Base-by-base conservation (phyloP, 2,888 invertebrate genomes). In the Eupeodes latifasciatus region DNA sequence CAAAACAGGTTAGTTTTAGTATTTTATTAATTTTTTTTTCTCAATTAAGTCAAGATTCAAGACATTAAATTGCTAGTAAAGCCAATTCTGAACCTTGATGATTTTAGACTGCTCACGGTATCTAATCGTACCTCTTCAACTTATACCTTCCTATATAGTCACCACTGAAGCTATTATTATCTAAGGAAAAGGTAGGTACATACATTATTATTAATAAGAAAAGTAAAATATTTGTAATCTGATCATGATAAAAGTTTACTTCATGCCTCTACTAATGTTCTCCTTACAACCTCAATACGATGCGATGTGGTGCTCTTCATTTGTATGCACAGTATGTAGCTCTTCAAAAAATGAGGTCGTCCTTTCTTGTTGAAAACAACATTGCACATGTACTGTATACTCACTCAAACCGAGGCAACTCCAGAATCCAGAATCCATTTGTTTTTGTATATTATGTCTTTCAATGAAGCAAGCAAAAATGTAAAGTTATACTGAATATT, bases 161-260 rank as follows among this genome's bases (percentile, higher is more conserved):
- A 40, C 5, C 40, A 40, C 9, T 40, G 9, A 7, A 40, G 9
- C 40, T 40, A 9, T 40, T 40, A 7, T 40, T 40, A 40, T 40
- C 40, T 40, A 40, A 40, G 40, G 6, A 7, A 0, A 1, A 40
- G 5, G 5, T 40, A 40, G 5, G 40, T 40, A 40, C 40, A 40
- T 40, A 40, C 40, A 40, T 40, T 40, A 40, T 40, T 40, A 40
- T 40, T 7, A 40, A 40, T 40, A 40, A 40, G 53, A 62, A 76
- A 76, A 77, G 71, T 77, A 71, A 64, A 76, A 82, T 77, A 71
- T 82, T 71, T 82, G 82, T 82, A 77, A 77, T 82, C 69, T 49
- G 82, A 77, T 82, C 71, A 69, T 71, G 82, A 71, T 82, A 72
- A 82, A 82, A 82, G 64, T 69, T 81, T 75, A 12, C 69, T 36